Conservation (phyloP, 2,797 vertebrate genomes). For the Catamblyrhynchus diadema region DNA sequence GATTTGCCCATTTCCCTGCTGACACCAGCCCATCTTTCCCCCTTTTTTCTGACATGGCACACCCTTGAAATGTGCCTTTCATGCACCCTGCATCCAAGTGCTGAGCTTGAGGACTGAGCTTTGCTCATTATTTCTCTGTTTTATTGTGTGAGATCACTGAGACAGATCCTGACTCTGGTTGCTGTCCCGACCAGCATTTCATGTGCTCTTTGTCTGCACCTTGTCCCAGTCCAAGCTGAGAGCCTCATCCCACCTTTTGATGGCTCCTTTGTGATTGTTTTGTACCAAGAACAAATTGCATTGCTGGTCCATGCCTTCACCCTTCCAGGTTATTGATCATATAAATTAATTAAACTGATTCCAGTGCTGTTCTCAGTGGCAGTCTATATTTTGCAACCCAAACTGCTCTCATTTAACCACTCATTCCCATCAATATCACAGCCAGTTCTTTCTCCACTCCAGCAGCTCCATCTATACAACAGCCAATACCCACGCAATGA, state of each 20-base stretch:
- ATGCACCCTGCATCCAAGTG: neutral
- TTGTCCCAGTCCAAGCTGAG: fast-evolving
- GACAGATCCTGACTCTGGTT: fast-evolving
- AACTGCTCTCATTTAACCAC: conserved; percentile 54
- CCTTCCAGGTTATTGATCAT: conserved; percentile 48
- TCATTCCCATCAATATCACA: conserved; percentile 29
- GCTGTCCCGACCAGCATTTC: neutral
- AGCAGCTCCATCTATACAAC: conserved; percentile 5
- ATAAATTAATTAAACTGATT: conserved; percentile 70
- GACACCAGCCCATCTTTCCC: neutral
- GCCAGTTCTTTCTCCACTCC: conserved; percentile 29
- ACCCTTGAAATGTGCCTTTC: neutral
- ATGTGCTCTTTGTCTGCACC: neutral
- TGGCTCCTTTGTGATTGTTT: neutral
- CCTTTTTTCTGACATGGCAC: neutral
- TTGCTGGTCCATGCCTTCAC: neutral
- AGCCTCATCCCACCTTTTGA: fast-evolving
- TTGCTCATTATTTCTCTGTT: neutral
- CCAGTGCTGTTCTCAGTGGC: conserved; percentile 24
- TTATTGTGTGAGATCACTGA: neutral
- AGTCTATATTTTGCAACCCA: conserved; percentile 44
- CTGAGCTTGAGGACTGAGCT: neutral
- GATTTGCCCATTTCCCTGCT: neutral
- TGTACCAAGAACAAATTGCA: neutral
- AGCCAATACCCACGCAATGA: conserved; percentile 35